Evolutionary conservation across 2,888 invertebrate species (phyloP).

Genomic region (Euphydryas editha): DNA sequence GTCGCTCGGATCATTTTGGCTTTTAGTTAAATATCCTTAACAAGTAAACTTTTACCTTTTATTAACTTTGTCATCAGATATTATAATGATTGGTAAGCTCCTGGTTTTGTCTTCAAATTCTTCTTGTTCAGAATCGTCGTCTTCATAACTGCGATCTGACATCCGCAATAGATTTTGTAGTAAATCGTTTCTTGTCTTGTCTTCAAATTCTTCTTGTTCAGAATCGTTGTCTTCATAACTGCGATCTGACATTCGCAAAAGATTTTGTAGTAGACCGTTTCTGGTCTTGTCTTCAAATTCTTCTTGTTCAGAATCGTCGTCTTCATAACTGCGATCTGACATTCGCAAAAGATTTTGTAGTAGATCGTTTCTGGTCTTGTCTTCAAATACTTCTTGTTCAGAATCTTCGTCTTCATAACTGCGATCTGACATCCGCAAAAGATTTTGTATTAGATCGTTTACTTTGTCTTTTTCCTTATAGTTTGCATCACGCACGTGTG

Average conservation of each 20-base stretch:
- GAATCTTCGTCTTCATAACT: background rate
- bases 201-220: constrained; percentile 22
- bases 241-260: constrained; percentile 11
- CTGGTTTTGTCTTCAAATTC: constrained; percentile 34
- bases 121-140: constrained; percentile 5
- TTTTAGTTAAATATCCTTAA: too few species aligned
- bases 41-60: constrained; percentile 9
- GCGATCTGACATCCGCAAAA: constrained; percentile 15
- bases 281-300: constrained; percentile 34
- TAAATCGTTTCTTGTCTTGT: constrained; percentile 35
- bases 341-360: constrained; percentile 15
- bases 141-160: constrained; percentile 6
- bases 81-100: constrained; percentile 23
- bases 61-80: constrained; percentile 15
- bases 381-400: constrained; percentile 19
- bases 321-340: constrained; percentile 6
- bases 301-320: constrained; percentile 5
- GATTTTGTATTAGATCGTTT: constrained; percentile 16
- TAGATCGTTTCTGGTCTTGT: constrained; percentile 19
- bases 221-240: background rate
- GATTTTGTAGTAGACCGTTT: too few species aligned
- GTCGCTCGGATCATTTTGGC: too few species aligned
- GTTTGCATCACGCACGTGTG: constrained; percentile 7
- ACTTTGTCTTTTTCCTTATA: too few species aligned
- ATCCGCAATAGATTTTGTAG: too few species aligned